These are phyloP conservation scores for Sinella curviseta DNA, from an alignment of 1,140 invertebrate species.

Conservation along the genomic window DNA sequence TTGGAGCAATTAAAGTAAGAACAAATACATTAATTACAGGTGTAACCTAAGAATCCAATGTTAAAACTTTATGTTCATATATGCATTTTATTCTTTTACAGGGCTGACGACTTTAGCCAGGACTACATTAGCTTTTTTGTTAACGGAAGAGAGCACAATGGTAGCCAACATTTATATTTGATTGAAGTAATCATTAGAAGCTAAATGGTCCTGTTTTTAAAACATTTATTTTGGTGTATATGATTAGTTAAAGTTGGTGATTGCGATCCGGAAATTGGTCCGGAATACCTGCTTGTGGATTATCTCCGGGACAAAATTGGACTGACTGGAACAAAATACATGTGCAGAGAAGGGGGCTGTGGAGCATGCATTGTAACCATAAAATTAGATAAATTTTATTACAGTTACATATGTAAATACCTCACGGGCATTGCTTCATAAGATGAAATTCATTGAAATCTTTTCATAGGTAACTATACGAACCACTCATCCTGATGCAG, in stretches of 20 bases:
- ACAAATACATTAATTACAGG: no score
- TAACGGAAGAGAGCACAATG: conserved; percentile 1
- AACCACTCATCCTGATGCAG: conserved; percentile 36
- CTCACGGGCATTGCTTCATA: no score
- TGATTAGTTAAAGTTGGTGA: neutral
- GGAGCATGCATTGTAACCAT: conserved; percentile 42
- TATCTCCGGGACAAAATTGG: neutral
- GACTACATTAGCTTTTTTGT: conserved; percentile 4
- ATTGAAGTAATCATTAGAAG: neutral
- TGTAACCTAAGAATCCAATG: no score
- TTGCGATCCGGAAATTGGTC: conserved; percentile 3
- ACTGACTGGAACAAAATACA: conserved; percentile 49
- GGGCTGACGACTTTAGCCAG: neutral
- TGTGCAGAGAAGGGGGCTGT: conserved; percentile 54
- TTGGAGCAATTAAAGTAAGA: neutral
- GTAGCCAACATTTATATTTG: neutral
- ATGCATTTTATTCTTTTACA: neutral
- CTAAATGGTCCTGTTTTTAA: neutral
- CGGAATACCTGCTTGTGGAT: conserved; percentile 2
- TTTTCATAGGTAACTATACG: neutral
- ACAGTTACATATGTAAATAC: no score
- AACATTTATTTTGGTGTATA: neutral
- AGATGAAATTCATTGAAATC: conserved; percentile 50
- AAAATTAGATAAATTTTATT: no score
- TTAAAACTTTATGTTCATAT: no score